A percentile compares a stretch with the other conserved stretches of the same genome.
Evolutionary conservation across 2,888 invertebrate genomes (phyloP).

Genomic region (Dolichomitus sp.): DNA sequence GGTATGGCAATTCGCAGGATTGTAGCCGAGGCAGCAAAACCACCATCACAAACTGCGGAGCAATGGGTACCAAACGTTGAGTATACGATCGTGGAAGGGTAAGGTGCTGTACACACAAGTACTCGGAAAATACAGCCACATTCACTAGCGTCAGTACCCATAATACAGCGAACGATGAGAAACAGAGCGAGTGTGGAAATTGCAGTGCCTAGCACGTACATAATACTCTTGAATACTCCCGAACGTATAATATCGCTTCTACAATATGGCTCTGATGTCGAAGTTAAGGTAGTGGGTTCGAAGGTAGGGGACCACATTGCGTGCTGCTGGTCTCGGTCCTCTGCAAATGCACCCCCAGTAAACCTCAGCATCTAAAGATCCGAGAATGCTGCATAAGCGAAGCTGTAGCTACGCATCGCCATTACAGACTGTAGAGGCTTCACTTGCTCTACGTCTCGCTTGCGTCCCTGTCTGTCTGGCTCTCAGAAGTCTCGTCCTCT

Average conservation of each 20-base stretch:
- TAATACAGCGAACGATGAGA: not conserved
- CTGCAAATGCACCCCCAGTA: conserved; percentile 10
- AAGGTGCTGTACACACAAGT: conserved; percentile 2
- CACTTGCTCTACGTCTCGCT: conserved; percentile 13
- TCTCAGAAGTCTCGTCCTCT: conserved; percentile 30
- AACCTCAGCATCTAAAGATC: conserved; percentile 25
- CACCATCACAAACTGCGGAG: conserved; percentile 27
- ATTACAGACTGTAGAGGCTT: not conserved
- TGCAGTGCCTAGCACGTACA: conserved; percentile 67
- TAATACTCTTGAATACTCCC: conserved; percentile 83
- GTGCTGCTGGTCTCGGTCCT: conserved; percentile 34
- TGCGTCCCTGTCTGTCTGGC: conserved; percentile 34
- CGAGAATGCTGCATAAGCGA: conserved; percentile 41
- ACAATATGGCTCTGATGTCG: conserved; percentile 73
- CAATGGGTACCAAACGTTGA: conserved; percentile 27
- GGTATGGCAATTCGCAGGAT: not conserved
- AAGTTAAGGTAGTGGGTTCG: conserved; percentile 73
- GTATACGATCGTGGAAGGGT: conserved; percentile 9
- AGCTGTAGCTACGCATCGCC: not conserved
- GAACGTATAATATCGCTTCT: conserved; percentile 81
- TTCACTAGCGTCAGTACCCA: not conserved
- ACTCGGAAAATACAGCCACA: not conserved
- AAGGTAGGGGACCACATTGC: conserved; percentile 27
- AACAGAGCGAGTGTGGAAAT: not conserved
- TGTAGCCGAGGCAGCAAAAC: conserved; percentile 10